phyloP scores from a whole-genome alignment of 2,113 vertebrate genomes.

The Rallus limicola region DNA sequence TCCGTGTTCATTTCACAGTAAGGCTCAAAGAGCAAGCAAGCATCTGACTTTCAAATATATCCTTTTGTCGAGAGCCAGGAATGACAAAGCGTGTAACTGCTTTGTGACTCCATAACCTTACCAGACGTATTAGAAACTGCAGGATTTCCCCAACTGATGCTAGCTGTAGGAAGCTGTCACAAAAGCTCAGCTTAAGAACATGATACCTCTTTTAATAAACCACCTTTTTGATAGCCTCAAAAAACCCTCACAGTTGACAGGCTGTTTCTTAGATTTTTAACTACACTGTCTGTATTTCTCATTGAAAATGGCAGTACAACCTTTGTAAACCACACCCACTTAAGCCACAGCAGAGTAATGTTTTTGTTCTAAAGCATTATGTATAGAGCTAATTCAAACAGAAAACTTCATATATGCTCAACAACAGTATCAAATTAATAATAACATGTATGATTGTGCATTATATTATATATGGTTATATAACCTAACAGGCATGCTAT shows the following conservation, averaged over 20 bases:
- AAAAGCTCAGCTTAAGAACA: background rate
- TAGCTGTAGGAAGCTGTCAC: background rate
- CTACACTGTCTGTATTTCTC: background rate
- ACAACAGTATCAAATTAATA: background rate
- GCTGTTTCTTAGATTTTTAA: background rate
- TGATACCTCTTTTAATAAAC: background rate
- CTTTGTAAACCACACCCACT: background rate
- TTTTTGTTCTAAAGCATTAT: background rate
- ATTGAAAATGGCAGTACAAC: background rate
- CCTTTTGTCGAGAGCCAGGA: background rate
- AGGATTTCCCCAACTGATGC: background rate
- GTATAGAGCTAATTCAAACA: background rate
- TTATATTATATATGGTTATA: background rate
- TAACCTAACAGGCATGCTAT: background rate
- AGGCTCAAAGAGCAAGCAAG: background rate
- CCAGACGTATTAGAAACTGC: background rate
- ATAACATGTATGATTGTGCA: background rate
- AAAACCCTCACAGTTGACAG: background rate
- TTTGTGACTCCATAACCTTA: background rate
- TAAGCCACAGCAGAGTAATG: background rate
- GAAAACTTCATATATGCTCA: background rate
- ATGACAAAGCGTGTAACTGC: background rate
- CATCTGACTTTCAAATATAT: background rate
- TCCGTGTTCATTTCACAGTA: background rate
- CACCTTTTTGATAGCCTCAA: background rate